Conservation (phyloP, 2,888 invertebrate species). For the Noctuana brunneofusca region DNA sequence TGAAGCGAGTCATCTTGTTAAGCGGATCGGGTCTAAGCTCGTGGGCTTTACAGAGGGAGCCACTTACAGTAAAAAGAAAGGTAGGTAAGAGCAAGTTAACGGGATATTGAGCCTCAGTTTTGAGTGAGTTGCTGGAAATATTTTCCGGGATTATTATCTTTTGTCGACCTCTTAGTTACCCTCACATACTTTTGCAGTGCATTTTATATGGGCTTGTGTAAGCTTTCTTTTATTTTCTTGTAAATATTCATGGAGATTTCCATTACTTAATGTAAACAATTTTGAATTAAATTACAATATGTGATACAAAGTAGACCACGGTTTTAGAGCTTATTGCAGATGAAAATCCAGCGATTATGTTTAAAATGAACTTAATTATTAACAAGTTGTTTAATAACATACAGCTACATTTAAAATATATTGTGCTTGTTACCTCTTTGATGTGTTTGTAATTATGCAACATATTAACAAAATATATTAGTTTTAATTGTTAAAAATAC, state of each 20-base stretch:
- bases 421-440: too few species aligned
- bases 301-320: too few species aligned
- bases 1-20: slow-evolving; percentile 93
- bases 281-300: too few species aligned
- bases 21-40: slow-evolving; percentile 96
- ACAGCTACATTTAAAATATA: too few species aligned
- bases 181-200: slow-evolving; percentile 18
- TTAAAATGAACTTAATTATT: too few species aligned
- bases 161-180: slow-evolving; percentile 11
- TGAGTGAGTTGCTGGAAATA: slow-evolving; percentile 35
- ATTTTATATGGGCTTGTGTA: slow-evolving; percentile 1
- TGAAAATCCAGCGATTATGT: too few species aligned
- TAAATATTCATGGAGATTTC: slow-evolving; percentile 22
- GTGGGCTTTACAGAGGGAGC: slow-evolving; percentile 95
- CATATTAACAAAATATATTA: too few species aligned
- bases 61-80: slow-evolving; percentile 89
- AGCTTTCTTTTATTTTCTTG: slow-evolving; percentile 6
- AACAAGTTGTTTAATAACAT: too few species aligned
- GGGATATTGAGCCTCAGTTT: slow-evolving; percentile 42
- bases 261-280: slow-evolving; percentile 4
- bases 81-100: slow-evolving; percentile 49
- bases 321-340: too few species aligned
- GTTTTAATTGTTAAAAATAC: too few species aligned
- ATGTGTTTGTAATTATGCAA: too few species aligned
- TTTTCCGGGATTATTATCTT: slow-evolving; percentile 36